A percentile compares a stretch with the other conserved stretches of the same genome.
Conservation (phyloP, 2,797 vertebrate genomes). For the Selene dorsalis region DNA sequence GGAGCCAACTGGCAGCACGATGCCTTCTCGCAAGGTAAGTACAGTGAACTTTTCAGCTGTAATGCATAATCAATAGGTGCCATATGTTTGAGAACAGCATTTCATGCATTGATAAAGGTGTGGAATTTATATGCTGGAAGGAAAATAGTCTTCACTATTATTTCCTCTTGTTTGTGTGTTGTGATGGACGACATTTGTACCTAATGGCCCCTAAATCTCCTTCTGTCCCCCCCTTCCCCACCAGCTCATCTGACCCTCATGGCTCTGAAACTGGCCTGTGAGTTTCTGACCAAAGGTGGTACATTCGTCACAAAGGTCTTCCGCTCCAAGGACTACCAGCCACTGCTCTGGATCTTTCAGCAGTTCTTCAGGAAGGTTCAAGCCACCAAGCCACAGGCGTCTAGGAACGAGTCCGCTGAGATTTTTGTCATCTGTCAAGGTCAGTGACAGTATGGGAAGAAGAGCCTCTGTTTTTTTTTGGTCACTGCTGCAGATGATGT, state of each 20-base stretch:
- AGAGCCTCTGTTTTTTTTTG: neutral
- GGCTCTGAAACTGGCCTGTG: slow-evolving; percentile 93
- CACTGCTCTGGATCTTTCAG: slow-evolving; percentile 97
- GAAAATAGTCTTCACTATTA: neutral
- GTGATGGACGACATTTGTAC: neutral
- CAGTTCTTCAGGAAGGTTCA: slow-evolving; percentile 96
- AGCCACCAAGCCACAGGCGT: slow-evolving; percentile 97
- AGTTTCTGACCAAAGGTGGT: slow-evolving; percentile 93
- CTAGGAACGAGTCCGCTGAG: slow-evolving; percentile 95
- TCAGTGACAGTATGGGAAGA: slow-evolving; percentile 63
- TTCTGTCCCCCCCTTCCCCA: neutral
- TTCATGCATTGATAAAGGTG: neutral
- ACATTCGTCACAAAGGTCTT: slow-evolving; percentile 98
- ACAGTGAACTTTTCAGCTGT: neutral
- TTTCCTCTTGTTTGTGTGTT: neutral
- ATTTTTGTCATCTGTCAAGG: slow-evolving; percentile 98
- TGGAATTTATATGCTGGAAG: neutral
- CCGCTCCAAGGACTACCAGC: slow-evolving; percentile 97
- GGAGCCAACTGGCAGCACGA: slow-evolving; percentile 97
- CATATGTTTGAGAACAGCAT: no score
- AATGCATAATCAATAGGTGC: no score
- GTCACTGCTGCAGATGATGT: neutral
- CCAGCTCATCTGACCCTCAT: slow-evolving; percentile 93
- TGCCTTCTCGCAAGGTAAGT: slow-evolving; percentile 93
- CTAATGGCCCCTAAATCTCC: neutral